phyloP scores from a whole-genome alignment of 2,113 vertebrate species.

The Empidonax alnorum region DNA sequence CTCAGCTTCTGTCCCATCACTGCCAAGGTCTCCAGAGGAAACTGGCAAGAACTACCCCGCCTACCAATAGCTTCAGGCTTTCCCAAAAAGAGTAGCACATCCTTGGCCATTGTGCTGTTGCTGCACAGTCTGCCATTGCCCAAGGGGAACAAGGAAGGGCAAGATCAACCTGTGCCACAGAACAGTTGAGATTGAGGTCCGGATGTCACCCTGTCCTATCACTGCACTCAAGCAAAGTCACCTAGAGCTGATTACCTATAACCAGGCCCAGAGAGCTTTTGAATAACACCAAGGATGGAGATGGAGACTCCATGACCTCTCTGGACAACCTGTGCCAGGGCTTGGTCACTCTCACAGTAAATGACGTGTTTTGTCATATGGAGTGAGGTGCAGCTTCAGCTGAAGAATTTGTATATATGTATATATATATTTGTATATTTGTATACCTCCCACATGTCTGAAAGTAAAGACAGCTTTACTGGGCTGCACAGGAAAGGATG shows the following conservation, averaged over 20 bases:
- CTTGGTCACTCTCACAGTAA: not conserved
- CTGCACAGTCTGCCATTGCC: not conserved
- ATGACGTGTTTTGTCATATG: accelerated
- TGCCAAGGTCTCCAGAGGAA: not conserved
- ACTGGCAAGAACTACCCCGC: not conserved
- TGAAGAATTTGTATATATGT: not conserved
- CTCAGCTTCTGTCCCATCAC: not conserved
- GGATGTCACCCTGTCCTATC: not conserved
- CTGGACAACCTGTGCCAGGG: not conserved
- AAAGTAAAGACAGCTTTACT: not conserved
- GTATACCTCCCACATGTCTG: not conserved
- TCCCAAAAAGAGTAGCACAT: not conserved
- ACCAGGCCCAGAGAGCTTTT: not conserved
- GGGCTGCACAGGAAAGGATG: not conserved
- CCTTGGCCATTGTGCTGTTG: not conserved
- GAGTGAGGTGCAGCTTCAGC: not conserved
- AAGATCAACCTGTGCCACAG: not conserved
- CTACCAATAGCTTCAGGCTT: not conserved
- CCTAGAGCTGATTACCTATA: not conserved
- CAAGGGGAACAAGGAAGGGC: not conserved
- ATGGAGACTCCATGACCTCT: not conserved
- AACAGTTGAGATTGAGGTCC: not conserved
- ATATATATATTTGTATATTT: too few relatives aligned
- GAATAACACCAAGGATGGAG: not conserved
- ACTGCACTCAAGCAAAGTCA: not conserved